These are phyloP conservation scores for Copidosoma aretas DNA, from an alignment of 2,888 invertebrate genomes.

Conservation along the genomic window DNA sequence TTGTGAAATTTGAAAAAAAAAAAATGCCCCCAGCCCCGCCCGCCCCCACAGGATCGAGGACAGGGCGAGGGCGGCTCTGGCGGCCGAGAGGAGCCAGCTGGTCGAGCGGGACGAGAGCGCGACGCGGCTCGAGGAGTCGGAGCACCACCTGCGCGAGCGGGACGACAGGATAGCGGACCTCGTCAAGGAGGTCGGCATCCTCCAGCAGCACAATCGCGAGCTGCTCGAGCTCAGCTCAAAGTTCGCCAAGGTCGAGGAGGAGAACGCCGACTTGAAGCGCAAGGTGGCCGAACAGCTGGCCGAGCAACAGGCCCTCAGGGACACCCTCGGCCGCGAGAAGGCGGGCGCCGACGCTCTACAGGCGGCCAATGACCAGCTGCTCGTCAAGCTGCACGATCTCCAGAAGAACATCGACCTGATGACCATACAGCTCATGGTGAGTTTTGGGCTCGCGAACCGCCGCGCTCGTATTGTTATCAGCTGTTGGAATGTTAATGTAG, in stretches of 20 bases:
- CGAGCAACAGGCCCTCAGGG: constrained; percentile 51
- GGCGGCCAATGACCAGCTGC: constrained; percentile 52
- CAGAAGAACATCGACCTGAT: constrained; percentile 55
- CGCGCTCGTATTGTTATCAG: no score
- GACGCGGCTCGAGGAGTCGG: constrained; percentile 46
- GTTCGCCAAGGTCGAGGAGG: constrained; percentile 52
- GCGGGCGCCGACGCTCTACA: constrained; percentile 51
- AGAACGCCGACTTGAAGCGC: constrained; percentile 54
- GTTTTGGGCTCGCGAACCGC: not conserved
- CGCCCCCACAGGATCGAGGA: constrained; percentile 47
- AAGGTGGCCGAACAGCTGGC: constrained; percentile 51
- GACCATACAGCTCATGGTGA: constrained; percentile 55
- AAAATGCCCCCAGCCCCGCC: not conserved
- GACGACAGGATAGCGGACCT: constrained; percentile 56
- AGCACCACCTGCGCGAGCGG: constrained; percentile 50
- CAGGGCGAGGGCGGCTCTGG: constrained; percentile 46
- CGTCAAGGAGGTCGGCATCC: constrained; percentile 51
- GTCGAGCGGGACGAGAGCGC: constrained; percentile 51
- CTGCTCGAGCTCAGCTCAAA: constrained; percentile 53
- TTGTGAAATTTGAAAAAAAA: not conserved
- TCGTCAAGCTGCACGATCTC: constrained; percentile 53
- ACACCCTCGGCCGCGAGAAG: constrained; percentile 52
- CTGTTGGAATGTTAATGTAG: no score
- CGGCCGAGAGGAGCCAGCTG: constrained; percentile 49
- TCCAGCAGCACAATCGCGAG: constrained; percentile 58